These are phyloP conservation scores for Himalopsyche kuldschensis DNA, from an alignment of 2,888 invertebrate species.

Conservation along the genomic window DNA sequence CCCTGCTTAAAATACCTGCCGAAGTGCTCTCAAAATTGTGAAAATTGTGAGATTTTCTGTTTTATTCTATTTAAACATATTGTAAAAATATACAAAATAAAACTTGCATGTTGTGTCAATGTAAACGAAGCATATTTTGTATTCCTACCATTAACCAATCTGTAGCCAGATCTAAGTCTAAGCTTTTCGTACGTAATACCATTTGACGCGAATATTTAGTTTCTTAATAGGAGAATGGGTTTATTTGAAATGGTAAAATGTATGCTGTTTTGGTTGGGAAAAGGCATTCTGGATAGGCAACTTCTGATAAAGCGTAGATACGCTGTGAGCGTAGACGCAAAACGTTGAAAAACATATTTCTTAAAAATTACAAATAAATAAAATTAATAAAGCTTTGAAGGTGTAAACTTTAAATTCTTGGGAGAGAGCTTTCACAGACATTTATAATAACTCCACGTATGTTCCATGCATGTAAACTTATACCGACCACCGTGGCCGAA, in stretches of 20 bases:
- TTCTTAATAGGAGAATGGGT: not conserved
- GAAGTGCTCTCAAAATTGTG: too few species aligned
- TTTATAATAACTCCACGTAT: too few species aligned
- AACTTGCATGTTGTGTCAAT: not conserved
- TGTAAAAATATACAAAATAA: too few species aligned
- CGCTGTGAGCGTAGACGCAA: not conserved
- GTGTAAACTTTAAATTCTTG: too few species aligned
- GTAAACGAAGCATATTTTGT: not conserved
- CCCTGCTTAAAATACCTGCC: too few species aligned
- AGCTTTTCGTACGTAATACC: not conserved
- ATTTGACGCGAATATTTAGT: not conserved
- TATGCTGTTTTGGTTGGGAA: not conserved
- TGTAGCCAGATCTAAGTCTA: not conserved
- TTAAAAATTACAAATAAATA: too few species aligned
- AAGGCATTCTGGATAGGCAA: not conserved
- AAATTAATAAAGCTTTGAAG: too few species aligned
- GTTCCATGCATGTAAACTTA: too few species aligned
- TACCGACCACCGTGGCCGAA: too few species aligned
- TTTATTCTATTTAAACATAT: too few species aligned
- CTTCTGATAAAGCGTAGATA: not conserved
- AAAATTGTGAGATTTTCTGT: too few species aligned
- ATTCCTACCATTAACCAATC: not conserved
- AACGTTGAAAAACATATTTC: not conserved
- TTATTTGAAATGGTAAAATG: not conserved
- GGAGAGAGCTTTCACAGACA: too few species aligned